Conservation (phyloP, 2,888 invertebrate species). For the Acleris cristana region DNA sequence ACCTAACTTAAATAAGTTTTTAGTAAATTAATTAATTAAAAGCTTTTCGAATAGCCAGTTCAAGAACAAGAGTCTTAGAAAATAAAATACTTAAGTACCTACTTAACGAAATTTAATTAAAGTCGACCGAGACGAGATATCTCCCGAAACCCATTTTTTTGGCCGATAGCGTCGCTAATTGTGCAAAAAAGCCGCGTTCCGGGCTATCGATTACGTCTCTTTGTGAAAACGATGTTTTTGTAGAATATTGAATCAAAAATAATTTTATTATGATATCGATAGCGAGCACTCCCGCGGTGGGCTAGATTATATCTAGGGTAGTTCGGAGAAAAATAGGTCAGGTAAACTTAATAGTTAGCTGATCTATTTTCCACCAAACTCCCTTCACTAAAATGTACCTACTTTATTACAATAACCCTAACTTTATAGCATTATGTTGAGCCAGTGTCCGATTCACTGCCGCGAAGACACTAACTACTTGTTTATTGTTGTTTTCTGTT, state of each 20-base stretch:
- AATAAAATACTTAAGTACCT: slow-evolving; percentile 21
- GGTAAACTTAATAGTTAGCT: too few relatives aligned
- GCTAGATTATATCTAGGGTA: too few relatives aligned
- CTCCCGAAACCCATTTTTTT: slow-evolving; percentile 32
- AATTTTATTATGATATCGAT: slow-evolving; percentile 25
- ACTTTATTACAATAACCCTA: too few relatives aligned
- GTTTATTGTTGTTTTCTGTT: too few relatives aligned
- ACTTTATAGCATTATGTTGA: too few relatives aligned
- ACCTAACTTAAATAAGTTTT: too few relatives aligned
- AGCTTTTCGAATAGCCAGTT: background rate
- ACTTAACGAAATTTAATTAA: slow-evolving; percentile 34
- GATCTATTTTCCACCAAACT: too few relatives aligned
- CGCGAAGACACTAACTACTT: too few relatives aligned
- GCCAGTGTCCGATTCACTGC: too few relatives aligned
- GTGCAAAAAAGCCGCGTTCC: slow-evolving; percentile 33
- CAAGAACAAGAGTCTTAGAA: background rate
- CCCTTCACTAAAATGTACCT: too few relatives aligned
- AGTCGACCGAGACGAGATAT: slow-evolving; percentile 22
- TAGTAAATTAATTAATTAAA: too few relatives aligned
- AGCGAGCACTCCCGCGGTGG: background rate
- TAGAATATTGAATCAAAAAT: slow-evolving; percentile 14
- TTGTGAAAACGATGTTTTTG: slow-evolving; percentile 30
- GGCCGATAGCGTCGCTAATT: slow-evolving; percentile 29
- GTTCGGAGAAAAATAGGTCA: too few relatives aligned
- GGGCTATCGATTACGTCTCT: slow-evolving; percentile 32